phyloP scores from a whole-genome alignment of 2,797 vertebrate species.

The Rhodeus uyekii region DNA sequence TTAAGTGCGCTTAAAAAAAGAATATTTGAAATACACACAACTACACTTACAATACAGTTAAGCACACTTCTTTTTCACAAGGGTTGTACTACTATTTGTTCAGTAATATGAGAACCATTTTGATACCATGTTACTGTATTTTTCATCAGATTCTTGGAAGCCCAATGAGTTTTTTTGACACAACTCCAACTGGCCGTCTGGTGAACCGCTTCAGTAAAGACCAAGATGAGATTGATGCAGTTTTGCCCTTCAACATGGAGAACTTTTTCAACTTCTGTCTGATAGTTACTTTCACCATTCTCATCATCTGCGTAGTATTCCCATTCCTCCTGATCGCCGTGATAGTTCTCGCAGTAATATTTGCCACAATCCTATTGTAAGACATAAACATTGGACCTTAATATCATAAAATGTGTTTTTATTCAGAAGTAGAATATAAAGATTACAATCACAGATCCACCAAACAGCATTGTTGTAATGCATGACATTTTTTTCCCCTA shows the following conservation, averaged over 20 bases:
- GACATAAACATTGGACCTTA: slow-evolving; percentile 21
- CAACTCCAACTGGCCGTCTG: slow-evolving; percentile 80
- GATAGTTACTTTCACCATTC: slow-evolving; percentile 66
- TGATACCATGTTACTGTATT: slow-evolving; percentile 1
- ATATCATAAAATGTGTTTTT: background rate
- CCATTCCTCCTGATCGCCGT: slow-evolving; percentile 73
- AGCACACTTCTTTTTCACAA: too few species aligned
- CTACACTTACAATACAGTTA: too few species aligned
- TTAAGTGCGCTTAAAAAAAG: too few species aligned
- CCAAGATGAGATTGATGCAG: slow-evolving; percentile 79
- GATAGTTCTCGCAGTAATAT: slow-evolving; percentile 60
- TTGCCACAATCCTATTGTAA: slow-evolving; percentile 72
- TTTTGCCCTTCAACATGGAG: slow-evolving; percentile 77
- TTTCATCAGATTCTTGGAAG: slow-evolving; percentile 74
- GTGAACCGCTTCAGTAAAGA: slow-evolving; percentile 88
- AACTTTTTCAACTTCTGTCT: slow-evolving; percentile 79
- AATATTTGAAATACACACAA: too few species aligned
- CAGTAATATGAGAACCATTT: slow-evolving; percentile 10
- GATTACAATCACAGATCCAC: background rate
- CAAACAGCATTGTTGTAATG: background rate
- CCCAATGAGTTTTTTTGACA: slow-evolving; percentile 85
- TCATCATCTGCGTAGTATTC: slow-evolving; percentile 73
- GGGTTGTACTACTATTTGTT: background rate
- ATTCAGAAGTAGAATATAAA: background rate
- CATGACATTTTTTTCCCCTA: slow-evolving; percentile 52